Conservation (phyloP, 2,888 invertebrate species). For the Lottia scabra region DNA sequence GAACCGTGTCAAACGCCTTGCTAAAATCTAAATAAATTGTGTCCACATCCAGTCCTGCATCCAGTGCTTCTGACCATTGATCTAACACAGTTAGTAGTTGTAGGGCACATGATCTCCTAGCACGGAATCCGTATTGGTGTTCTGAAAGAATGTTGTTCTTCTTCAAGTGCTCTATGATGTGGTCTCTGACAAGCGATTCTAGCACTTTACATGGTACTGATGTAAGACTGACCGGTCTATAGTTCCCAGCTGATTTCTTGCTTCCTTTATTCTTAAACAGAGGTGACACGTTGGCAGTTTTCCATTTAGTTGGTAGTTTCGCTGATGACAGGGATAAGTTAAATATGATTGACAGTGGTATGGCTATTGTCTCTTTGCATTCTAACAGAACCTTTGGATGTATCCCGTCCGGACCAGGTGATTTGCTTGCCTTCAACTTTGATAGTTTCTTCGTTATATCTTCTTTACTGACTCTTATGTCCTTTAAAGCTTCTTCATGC, state of each 20-base stretch:
- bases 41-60: slow-evolving; percentile 5
- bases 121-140: slow-evolving; percentile 14
- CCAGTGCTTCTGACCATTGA: slow-evolving; percentile 10
- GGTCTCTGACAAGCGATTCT: slow-evolving; percentile 15
- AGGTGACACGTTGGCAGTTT: slow-evolving; percentile 14
- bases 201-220: slow-evolving; percentile 15
- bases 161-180: slow-evolving; percentile 9
- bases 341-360: neutral
- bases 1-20: too few species aligned
- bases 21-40: too few species aligned
- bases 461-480: too few species aligned
- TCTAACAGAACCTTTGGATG: neutral
- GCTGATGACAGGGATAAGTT: neutral
- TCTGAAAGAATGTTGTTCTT: neutral
- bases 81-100: slow-evolving; percentile 11
- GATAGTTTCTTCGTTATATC: too few species aligned
- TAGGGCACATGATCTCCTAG: neutral
- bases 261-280: slow-evolving; percentile 17
- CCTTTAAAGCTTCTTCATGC: too few species aligned
- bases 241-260: slow-evolving; percentile 9
- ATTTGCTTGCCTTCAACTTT: too few species aligned
- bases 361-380: neutral
- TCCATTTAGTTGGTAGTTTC: slow-evolving; percentile 9
- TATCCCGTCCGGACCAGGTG: too few species aligned
- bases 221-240: slow-evolving; percentile 19